phyloP scores from a whole-genome alignment of 1,140 invertebrate species.

The Ditylenchus dipsaci region DNA sequence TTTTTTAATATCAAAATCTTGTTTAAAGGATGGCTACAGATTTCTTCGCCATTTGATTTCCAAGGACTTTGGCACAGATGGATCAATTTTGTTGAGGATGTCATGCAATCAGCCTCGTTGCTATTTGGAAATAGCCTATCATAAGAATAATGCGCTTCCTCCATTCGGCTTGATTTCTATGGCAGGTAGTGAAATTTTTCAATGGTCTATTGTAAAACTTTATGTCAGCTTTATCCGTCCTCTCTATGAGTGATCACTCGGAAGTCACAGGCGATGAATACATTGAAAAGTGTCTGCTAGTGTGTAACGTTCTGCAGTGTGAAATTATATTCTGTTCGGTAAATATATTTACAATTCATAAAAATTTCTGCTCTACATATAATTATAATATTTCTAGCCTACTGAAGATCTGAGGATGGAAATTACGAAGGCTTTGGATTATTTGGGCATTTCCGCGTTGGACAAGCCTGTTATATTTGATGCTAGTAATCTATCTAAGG shows the following conservation, averaged over 20 bases:
- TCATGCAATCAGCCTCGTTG: neutral
- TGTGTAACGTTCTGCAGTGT: constrained; percentile 17
- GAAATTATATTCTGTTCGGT: constrained; percentile 23
- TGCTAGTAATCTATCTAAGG: neutral
- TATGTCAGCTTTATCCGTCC: constrained; percentile 2
- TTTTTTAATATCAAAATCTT: neutral
- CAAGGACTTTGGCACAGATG: neutral
- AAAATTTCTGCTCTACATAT: neutral
- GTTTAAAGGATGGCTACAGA: neutral
- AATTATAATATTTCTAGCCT: constrained; percentile 1
- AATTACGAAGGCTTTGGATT: constrained; percentile 3
- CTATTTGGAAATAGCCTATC: constrained; percentile 23
- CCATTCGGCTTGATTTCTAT: neutral
- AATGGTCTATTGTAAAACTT: neutral
- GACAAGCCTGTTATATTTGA: neutral
- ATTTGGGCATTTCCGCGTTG: neutral
- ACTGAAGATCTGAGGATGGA: constrained; percentile 10
- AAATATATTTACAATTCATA: neutral
- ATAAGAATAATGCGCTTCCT: constrained; percentile 3
- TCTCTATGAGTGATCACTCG: neutral
- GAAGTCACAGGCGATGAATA: neutral
- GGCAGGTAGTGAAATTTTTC: neutral
- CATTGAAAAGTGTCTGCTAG: neutral
- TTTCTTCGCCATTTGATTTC: neutral
- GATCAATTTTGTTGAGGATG: neutral